Conservation (phyloP, 2,113 vertebrate genomes). For the Cyrtonyx montezumae region DNA sequence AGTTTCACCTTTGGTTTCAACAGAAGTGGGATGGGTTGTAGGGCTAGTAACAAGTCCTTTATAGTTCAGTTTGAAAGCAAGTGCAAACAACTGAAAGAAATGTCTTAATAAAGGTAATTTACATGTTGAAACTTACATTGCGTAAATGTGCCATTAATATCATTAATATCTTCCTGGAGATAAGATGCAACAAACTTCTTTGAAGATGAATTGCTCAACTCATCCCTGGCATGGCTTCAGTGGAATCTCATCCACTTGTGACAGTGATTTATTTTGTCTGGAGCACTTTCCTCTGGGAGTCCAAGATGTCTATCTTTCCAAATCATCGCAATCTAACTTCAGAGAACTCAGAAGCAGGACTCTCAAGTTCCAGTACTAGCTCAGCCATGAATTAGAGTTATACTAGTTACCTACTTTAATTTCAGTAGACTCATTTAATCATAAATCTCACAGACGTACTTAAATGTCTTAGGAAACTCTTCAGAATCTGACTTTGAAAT, state of each 20-base stretch:
- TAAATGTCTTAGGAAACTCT: constrained; percentile 45
- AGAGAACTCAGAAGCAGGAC: constrained; percentile 62
- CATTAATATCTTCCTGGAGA: constrained; percentile 63
- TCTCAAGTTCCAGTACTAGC: constrained; percentile 62
- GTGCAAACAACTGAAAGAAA: constrained; percentile 34
- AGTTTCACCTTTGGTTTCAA: constrained; percentile 29
- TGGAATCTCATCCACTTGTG: constrained; percentile 53
- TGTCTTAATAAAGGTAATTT: constrained; percentile 43
- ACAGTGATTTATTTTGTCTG: constrained; percentile 63
- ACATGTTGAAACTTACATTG: constrained; percentile 32
- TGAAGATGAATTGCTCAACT: constrained; percentile 71
- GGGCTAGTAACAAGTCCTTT: constrained; percentile 26
- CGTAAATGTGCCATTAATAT: constrained; percentile 29
- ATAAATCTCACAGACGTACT: constrained; percentile 12
- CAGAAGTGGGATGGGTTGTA: background rate
- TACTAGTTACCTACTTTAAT: constrained; percentile 24
- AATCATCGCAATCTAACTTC: constrained; percentile 41
- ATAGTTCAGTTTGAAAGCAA: constrained; percentile 27
- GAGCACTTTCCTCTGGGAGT: constrained; percentile 56
- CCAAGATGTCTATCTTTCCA: constrained; percentile 61
- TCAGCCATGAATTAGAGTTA: constrained; percentile 17
- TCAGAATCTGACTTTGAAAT: constrained; percentile 46
- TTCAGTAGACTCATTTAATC: constrained; percentile 25
- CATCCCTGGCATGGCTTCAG: constrained; percentile 55
- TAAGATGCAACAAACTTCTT: constrained; percentile 55